phyloP scores from a whole-genome alignment of 2,888 invertebrate species.

The Isoperla grammatica region DNA sequence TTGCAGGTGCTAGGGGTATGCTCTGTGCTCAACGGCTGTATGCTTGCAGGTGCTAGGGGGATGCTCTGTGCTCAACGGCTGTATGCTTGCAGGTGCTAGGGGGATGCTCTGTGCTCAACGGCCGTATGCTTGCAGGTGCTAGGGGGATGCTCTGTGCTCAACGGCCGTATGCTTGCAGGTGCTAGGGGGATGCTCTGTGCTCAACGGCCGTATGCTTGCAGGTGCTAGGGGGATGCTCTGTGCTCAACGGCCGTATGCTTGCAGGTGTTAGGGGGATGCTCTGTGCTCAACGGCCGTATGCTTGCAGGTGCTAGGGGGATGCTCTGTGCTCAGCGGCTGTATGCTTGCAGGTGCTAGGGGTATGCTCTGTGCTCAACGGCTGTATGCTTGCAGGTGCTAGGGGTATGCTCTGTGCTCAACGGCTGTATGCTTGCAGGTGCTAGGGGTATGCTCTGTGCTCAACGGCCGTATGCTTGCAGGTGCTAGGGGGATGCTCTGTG shows the following conservation, averaged over 20 bases:
- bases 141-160: not conserved
- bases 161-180: constrained; percentile 30
- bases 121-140: not conserved
- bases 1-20: not conserved
- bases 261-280: not conserved
- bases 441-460: no score
- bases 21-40: not conserved
- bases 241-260: not conserved
- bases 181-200: constrained; percentile 61
- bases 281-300: constrained; percentile 36
- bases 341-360: no score
- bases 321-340: no score
- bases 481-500: not conserved
- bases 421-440: no score
- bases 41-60: constrained; percentile 52
- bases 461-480: not conserved
- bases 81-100: not conserved
- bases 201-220: no score
- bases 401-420: no score
- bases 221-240: not conserved
- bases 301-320: no score
- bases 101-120: not conserved
- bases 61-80: constrained; percentile 61
- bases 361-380: no score
- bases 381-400: no score